phyloP scores from a whole-genome alignment of 2,113 vertebrate genomes.

The Callochromis pleurospilus region DNA sequence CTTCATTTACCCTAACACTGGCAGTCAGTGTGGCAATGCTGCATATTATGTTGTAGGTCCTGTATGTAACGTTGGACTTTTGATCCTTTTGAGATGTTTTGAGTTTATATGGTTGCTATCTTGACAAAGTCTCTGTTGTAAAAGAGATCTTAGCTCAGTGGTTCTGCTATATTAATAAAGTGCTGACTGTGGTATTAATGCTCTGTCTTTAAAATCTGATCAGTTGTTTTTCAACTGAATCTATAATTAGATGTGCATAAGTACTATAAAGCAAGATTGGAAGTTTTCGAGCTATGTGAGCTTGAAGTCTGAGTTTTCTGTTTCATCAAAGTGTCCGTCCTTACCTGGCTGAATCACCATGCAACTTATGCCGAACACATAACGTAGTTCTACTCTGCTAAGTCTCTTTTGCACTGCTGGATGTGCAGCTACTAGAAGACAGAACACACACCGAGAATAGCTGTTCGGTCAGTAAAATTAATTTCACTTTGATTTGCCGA shows the following conservation, averaged over 20 bases:
- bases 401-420: neutral
- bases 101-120: neutral
- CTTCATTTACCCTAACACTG: neutral
- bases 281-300: neutral
- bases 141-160: neutral
- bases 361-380: neutral
- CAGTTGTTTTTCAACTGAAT: neutral
- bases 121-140: neutral
- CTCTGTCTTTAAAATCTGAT: neutral
- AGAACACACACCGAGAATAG: neutral
- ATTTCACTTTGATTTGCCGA: neutral
- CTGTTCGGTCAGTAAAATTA: neutral
- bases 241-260: neutral
- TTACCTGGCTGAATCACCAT: rapidly evolving
- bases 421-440: neutral
- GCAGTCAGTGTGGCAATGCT: neutral
- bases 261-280: neutral
- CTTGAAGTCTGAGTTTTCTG: neutral
- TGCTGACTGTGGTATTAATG: neutral
- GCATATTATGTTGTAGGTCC: neutral
- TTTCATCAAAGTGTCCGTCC: neutral
- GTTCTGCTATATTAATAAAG: neutral
- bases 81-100: neutral
- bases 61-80: neutral
- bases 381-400: neutral